Evolutionary conservation across 2,888 invertebrate genomes (phyloP), one percentile per base, ranked within the genome.

Genomic region (Thymelicus lineola): DNA sequence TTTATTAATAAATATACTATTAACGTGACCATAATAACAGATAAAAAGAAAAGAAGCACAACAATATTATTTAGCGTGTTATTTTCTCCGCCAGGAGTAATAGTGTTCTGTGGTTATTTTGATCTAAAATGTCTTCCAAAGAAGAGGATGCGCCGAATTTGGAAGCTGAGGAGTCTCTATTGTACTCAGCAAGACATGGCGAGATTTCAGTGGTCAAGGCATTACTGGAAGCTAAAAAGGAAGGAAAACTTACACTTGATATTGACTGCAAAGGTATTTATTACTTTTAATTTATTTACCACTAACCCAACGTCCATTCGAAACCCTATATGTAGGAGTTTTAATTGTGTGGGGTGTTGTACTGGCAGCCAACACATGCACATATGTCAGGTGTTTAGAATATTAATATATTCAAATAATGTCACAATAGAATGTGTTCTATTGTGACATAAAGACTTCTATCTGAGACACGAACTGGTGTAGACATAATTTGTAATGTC

Each of bases 231-330:
- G 93, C 94, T 20, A 88, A 82, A 66, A 86, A 86, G 66, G 91
- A 94, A 69, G 92, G 91, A n/a, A 92, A 94, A 77, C 84, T 95
- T 48, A 88, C 89, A 38, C 84, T 96, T 74, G 93, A 96, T 81
- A 89, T 96, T 17, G 95, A 95, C 80, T 96, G 95, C 78, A 96
- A 95, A 94, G 96, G 96, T 95, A 88, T 75, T 46, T 46, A 10
- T 53, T 62, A 60, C 69, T 74, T 73, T 55, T 35, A 17, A 17
- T 50, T 50, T 50, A 50, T 17, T 50, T 50, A 50, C 9, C 12
- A 42, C 9, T 0, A 42, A 42, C 42, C 10, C 10, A 42, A 42
- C 42, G 42, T 9, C 10, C 1, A 42, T 42, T 10, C 12, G 10
- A 42, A 42, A 38, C 10, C 9, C 42, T 42, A 7, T n/a, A n/a